phyloP scores from a whole-genome alignment of 2,888 invertebrate species.

The Acronicta leporina region DNA sequence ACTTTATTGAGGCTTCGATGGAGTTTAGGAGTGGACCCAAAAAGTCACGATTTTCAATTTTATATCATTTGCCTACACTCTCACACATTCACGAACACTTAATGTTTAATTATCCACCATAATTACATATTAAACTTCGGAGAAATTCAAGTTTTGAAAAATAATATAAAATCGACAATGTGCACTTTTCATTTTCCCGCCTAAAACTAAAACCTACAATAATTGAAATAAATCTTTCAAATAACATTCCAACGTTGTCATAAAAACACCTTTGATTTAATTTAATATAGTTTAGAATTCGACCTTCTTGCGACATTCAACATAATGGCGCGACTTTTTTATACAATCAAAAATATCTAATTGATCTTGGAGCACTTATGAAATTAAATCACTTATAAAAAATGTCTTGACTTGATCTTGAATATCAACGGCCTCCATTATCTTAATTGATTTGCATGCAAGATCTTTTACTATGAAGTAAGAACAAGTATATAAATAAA shows the following conservation, averaged over 20 bases:
- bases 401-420: constrained; percentile 47
- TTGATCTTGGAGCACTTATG: constrained; percentile 48
- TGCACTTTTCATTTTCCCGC: too few species aligned
- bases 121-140: too few species aligned
- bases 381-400: constrained; percentile 43
- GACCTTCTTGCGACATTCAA: constrained; percentile 51
- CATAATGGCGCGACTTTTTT: constrained; percentile 30
- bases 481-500: neutral
- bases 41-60: too few species aligned
- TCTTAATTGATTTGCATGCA: constrained; percentile 26
- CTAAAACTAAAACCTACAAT: too few species aligned
- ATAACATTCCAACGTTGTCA: neutral
- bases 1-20: too few species aligned
- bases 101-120: too few species aligned
- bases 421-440: constrained; percentile 25
- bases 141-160: too few species aligned
- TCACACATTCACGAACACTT: too few species aligned
- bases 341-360: constrained; percentile 49
- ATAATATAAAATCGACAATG: too few species aligned
- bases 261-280: constrained; percentile 13
- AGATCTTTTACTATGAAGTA: constrained; percentile 27
- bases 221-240: too few species aligned
- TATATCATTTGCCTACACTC: too few species aligned
- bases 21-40: too few species aligned
- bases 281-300: constrained; percentile 36